Percentiles rank a stretch among this genome's conserved stretches.
Conservation (phyloP, 2,797 vertebrate genomes). For the Tadarida brasiliensis region DNA sequence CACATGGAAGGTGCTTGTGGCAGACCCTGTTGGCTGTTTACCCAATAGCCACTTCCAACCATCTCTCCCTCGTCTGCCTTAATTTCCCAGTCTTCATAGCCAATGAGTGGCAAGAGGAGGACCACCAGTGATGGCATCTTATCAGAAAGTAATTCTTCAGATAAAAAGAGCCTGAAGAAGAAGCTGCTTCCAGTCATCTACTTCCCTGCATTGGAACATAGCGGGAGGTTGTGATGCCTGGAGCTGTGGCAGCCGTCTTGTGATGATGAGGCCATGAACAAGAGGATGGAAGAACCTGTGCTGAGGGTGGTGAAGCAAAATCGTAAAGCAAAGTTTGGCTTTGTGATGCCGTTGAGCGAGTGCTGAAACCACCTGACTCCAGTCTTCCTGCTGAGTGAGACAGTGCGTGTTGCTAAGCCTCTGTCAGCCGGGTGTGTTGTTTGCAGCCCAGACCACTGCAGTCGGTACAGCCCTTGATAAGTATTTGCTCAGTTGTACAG, state of each 20-base stretch:
- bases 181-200: neutral
- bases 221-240: neutral
- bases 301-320: neutral
- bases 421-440: neutral
- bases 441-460: neutral
- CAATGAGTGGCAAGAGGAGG: neutral
- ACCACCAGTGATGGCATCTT: neutral
- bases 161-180: neutral
- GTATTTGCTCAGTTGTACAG: neutral
- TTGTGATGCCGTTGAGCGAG: neutral
- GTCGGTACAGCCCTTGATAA: neutral
- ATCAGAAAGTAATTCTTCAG: neutral
- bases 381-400: neutral
- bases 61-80: neutral
- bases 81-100: neutral
- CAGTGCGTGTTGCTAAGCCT: neutral
- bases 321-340: neutral
- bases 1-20: neutral
- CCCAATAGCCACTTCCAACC: neutral
- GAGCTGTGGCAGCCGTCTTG: neutral
- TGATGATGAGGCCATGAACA: neutral
- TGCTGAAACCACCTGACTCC: neutral
- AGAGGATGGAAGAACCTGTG: neutral
- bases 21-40: neutral
- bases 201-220: conserved; percentile 13